Percentiles rank a stretch among this genome's conserved stretches.
Conservation (phyloP, 2,888 invertebrate species). For the Gisinianus flammeolus region DNA sequence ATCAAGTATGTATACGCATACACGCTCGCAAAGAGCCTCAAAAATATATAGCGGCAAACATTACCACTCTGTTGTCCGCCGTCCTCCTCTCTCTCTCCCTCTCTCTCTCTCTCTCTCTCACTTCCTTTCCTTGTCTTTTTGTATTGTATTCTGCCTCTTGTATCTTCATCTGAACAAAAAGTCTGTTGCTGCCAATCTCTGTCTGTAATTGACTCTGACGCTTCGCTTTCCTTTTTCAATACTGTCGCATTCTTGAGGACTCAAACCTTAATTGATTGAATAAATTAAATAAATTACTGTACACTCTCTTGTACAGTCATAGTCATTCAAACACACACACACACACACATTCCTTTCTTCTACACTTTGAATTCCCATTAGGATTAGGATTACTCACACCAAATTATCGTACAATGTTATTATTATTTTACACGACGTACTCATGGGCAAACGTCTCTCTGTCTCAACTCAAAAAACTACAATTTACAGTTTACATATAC, state of each 20-base stretch:
- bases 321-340: not conserved
- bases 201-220: constrained; percentile 41
- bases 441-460: no score
- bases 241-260: constrained; percentile 13
- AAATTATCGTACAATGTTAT: no score
- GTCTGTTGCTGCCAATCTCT: constrained; percentile 38
- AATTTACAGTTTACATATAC: no score
- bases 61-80: not conserved
- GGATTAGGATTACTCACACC: not conserved
- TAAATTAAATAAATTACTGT: constrained; percentile 24
- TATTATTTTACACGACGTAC: no score
- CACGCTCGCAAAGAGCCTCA: not conserved
- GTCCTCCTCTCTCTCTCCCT: not conserved
- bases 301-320: not conserved
- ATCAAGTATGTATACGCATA: no score
- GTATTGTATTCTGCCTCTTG: no score
- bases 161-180: constrained; percentile 27
- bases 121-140: not conserved
- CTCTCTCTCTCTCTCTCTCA: not conserved
- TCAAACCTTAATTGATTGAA: constrained; percentile 25
- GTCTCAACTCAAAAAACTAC: no score
- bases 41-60: constrained; percentile 8
- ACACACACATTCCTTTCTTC: not conserved
- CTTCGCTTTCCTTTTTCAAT: constrained; percentile 25
- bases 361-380: no score